Percentiles rank a stretch among this genome's conserved stretches.
Evolutionary conservation across 2,797 vertebrate species (phyloP).

Genomic region (Esox masquinongy): DNA sequence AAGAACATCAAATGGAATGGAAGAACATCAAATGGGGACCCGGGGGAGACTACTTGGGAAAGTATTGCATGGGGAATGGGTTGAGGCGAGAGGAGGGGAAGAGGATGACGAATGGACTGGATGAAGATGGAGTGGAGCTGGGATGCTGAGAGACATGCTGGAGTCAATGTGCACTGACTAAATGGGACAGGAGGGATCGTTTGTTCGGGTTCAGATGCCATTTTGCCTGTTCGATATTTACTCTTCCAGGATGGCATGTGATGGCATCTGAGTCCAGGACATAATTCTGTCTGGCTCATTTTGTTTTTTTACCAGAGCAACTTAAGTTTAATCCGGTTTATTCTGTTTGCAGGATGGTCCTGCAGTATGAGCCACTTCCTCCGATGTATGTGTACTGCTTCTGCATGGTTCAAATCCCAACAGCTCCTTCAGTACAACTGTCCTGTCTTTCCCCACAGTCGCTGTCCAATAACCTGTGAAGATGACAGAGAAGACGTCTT

Average conservation of each 20-base stretch:
- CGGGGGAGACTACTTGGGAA: too few relatives aligned
- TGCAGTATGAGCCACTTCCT: not conserved
- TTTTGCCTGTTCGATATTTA: conserved; percentile 5
- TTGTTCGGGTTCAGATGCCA: not conserved
- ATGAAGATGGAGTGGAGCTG: not conserved
- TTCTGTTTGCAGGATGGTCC: not conserved
- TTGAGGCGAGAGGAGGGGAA: not conserved
- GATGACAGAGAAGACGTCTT: too few relatives aligned
- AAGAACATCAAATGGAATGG: too few relatives aligned
- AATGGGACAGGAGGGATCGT: not conserved
- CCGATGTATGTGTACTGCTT: too few relatives aligned
- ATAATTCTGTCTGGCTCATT: not conserved
- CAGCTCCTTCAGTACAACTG: too few relatives aligned
- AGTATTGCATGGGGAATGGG: not conserved
- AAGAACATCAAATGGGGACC: too few relatives aligned
- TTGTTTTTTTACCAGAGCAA: not conserved
- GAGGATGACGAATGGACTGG: not conserved
- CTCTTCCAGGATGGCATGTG: not conserved
- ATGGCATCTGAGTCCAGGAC: not conserved
- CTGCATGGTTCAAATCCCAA: too few relatives aligned
- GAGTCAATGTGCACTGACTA: not conserved
- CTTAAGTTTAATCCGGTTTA: not conserved
- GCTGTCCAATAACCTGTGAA: too few relatives aligned
- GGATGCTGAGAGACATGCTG: not conserved
- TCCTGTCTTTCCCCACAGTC: too few relatives aligned